Percentiles rank a stretch among this genome's conserved stretches.
Conservation (phyloP, 2,797 vertebrate species). For the Triplophysa bombifrons region DNA sequence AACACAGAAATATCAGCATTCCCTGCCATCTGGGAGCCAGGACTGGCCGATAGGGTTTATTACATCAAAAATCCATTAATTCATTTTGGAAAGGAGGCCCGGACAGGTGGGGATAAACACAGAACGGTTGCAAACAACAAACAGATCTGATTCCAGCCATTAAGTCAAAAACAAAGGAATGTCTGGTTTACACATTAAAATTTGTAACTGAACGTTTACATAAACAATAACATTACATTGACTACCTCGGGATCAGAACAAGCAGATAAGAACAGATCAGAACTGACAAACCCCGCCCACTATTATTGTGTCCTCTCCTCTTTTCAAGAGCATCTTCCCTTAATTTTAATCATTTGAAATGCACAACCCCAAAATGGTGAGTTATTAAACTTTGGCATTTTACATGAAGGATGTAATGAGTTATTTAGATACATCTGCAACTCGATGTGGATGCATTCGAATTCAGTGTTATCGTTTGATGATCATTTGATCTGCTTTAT, state of each 20-base stretch:
- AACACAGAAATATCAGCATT: slow-evolving; percentile 59
- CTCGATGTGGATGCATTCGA: not conserved
- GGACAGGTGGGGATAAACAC: slow-evolving; percentile 66
- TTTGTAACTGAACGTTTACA: too few relatives aligned
- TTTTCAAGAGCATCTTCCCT: too few relatives aligned
- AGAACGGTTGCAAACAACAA: slow-evolving; percentile 49
- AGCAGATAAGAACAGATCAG: too few relatives aligned
- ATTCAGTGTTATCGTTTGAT: not conserved
- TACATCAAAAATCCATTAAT: slow-evolving; percentile 59
- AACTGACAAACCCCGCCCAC: not conserved
- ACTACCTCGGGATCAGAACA: too few relatives aligned
- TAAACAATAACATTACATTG: too few relatives aligned
- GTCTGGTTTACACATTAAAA: not conserved
- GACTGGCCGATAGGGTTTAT: slow-evolving; percentile 56
- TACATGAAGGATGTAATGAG: not conserved
- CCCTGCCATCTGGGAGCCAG: slow-evolving; percentile 59
- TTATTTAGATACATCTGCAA: too few relatives aligned
- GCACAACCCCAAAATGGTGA: too few relatives aligned
- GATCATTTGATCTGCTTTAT: not conserved
- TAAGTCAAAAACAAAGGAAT: not conserved
- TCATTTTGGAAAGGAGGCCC: slow-evolving; percentile 50
- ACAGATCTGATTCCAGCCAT: slow-evolving; percentile 41
- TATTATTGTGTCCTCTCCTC: too few relatives aligned
- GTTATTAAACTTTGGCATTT: too few relatives aligned
- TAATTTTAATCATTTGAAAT: too few relatives aligned